phyloP scores from a whole-genome alignment of 2,113 vertebrate genomes.

The Lanius ludovicianus region DNA sequence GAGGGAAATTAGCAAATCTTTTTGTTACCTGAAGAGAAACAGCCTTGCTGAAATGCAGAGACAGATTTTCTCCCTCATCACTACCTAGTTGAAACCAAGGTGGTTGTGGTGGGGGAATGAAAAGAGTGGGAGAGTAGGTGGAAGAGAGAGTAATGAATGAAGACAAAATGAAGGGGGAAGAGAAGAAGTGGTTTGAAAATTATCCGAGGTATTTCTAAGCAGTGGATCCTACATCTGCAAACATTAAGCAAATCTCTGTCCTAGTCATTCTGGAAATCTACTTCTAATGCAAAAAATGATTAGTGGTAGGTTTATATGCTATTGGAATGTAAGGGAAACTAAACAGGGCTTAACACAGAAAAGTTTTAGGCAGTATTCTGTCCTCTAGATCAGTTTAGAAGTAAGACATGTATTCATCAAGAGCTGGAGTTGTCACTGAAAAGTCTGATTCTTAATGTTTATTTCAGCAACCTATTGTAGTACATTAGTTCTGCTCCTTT shows the following conservation, averaged over 20 bases:
- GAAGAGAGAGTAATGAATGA: not conserved
- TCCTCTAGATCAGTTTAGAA: not conserved
- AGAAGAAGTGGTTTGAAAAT: not conserved
- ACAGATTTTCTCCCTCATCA: not conserved
- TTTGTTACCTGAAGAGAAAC: constrained; percentile 63
- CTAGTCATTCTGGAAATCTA: not conserved
- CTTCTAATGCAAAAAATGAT: not conserved
- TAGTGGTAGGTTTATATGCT: not conserved
- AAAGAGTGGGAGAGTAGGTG: not conserved
- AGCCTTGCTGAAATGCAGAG: constrained; percentile 48
- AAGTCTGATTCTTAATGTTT: not conserved
- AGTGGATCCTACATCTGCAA: not conserved
- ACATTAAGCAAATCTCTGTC: not conserved
- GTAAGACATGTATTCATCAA: not conserved
- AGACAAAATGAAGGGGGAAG: not conserved
- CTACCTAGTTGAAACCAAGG: constrained; percentile 2
- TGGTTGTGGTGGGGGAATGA: not conserved
- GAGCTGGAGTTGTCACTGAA: not conserved
- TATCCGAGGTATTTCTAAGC: not conserved
- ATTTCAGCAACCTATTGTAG: not conserved
- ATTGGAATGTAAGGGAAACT: not conserved
- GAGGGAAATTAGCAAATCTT: constrained; percentile 74
- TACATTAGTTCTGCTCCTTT: not conserved
- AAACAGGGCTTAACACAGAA: not conserved
- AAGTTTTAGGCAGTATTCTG: not conserved